Evolutionary conservation across 2,888 invertebrate genomes (phyloP).

Genomic region (Chrysotoxum bicinctum): DNA sequence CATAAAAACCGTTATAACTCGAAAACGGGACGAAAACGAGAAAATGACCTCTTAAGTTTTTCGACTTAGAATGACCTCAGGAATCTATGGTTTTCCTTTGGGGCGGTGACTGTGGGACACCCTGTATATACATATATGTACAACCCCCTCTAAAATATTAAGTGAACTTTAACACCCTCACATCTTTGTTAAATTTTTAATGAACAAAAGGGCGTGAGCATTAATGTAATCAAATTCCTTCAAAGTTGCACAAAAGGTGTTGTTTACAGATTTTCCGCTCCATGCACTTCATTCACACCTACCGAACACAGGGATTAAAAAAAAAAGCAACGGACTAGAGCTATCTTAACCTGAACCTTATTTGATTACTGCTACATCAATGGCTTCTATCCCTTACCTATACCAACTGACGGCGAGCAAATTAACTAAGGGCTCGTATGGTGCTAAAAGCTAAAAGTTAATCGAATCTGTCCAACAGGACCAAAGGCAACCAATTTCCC

Average conservation of each 20-base stretch:
- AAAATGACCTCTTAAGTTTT: no score
- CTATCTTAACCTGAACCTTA: conserved; percentile 29
- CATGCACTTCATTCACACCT: conserved; percentile 29
- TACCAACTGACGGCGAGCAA: background rate
- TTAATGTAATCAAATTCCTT: conserved; percentile 46
- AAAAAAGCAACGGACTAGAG: background rate
- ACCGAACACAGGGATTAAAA: background rate
- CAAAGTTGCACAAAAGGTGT: conserved; percentile 33
- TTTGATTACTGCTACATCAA: conserved; percentile 69
- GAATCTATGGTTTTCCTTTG: no score
- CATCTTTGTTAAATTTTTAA: conserved; percentile 9
- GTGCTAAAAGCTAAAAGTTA: conserved; percentile 63
- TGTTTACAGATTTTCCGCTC: conserved; percentile 62
- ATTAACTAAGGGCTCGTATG: conserved; percentile 1
- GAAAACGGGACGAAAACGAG: no score
- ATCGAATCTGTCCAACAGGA: conserved; percentile 67
- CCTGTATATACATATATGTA: background rate
- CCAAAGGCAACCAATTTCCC: conserved; percentile 29
- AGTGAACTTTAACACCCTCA: conserved; percentile 21
- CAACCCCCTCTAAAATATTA: background rate
- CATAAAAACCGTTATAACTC: no score
- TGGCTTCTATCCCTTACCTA: conserved; percentile 48
- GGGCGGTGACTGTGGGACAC: no score
- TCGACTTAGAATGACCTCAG: no score
- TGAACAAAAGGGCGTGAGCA: conserved; percentile 59